A percentile compares a stretch with the other conserved stretches of the same genome.
Evolutionary conservation across 2,797 vertebrate genomes (phyloP).

Genomic region (Rhabdomys pumilio): DNA sequence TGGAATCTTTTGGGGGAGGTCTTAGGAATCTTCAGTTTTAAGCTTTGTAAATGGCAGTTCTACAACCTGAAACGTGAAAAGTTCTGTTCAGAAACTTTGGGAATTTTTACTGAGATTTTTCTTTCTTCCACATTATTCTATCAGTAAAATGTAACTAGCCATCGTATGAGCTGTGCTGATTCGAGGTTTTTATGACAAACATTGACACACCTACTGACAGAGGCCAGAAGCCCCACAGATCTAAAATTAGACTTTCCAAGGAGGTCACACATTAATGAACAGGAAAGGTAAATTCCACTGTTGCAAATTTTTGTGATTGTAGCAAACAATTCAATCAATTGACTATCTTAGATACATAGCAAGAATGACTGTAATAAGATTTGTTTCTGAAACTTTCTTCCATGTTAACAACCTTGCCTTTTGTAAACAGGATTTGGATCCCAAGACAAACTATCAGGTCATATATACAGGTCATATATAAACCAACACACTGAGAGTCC

Average conservation of each 20-base stretch:
- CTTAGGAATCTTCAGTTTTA: neutral
- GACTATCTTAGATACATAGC: slow-evolving; percentile 17
- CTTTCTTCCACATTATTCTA: slow-evolving; percentile 48
- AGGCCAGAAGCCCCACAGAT: slow-evolving; percentile 59
- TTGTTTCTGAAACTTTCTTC: slow-evolving; percentile 58
- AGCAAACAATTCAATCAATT: slow-evolving; percentile 60
- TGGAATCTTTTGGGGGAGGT: neutral
- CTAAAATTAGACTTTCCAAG: slow-evolving; percentile 60
- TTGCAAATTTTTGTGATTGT: slow-evolving; percentile 60
- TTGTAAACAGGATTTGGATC: slow-evolving; percentile 50
- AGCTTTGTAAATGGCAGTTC: slow-evolving; percentile 7
- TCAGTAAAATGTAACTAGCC: slow-evolving; percentile 70
- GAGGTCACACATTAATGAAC: slow-evolving; percentile 51
- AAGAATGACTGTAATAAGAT: slow-evolving; percentile 55
- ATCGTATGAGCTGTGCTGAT: slow-evolving; percentile 15
- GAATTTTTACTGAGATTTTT: slow-evolving; percentile 41
- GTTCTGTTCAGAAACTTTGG: slow-evolving; percentile 28
- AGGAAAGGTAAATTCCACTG: slow-evolving; percentile 57
- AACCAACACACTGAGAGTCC: neutral
- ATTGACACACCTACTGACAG: slow-evolving; percentile 1
- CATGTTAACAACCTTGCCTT: slow-evolving; percentile 33
- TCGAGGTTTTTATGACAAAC: slow-evolving; percentile 62
- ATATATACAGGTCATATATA: neutral
- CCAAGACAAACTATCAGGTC: neutral
- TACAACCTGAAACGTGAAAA: slow-evolving; percentile 53